A percentile compares a stretch with the other conserved stretches of the same genome.
Evolutionary conservation across 2,888 invertebrate species (phyloP).

Genomic region (Drosophila rellima): DNA sequence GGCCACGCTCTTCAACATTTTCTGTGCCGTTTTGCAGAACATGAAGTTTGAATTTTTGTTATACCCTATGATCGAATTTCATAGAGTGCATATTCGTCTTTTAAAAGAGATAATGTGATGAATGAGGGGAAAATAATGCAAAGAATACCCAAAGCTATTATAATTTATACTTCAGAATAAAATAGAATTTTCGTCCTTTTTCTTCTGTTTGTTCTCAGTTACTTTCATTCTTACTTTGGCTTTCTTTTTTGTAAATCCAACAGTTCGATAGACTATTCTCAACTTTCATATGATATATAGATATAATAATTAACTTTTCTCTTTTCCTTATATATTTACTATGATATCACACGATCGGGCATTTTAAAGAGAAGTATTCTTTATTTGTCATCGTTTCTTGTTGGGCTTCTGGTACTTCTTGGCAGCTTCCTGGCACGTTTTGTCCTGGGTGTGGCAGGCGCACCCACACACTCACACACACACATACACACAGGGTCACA

Average conservation of each 20-base stretch:
- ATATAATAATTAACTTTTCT: too few species aligned
- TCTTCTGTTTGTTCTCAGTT: too few species aligned
- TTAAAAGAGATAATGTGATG: background rate
- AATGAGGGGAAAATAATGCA: background rate
- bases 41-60: slow-evolving; percentile 68
- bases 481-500: slow-evolving; percentile 23
- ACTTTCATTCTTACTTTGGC: too few species aligned
- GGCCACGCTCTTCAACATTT: slow-evolving; percentile 70
- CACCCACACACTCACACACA: slow-evolving; percentile 39
- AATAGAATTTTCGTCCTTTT: too few species aligned
- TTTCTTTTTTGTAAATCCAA: too few species aligned
- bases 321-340: background rate
- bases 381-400: slow-evolving; percentile 57
- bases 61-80: slow-evolving; percentile 29
- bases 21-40: slow-evolving; percentile 68
- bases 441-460: slow-evolving; percentile 66
- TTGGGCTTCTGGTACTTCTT: slow-evolving; percentile 59
- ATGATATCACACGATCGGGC: slow-evolving; percentile 11
- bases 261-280: too few species aligned
- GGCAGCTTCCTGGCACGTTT: slow-evolving; percentile 67
- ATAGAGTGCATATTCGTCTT: background rate
- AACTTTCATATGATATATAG: too few species aligned
- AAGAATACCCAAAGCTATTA: too few species aligned
- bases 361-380: background rate
- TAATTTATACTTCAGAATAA: too few species aligned